Evolutionary conservation across 2,888 invertebrate species (phyloP).

Genomic region (Drosophila greeni): DNA sequence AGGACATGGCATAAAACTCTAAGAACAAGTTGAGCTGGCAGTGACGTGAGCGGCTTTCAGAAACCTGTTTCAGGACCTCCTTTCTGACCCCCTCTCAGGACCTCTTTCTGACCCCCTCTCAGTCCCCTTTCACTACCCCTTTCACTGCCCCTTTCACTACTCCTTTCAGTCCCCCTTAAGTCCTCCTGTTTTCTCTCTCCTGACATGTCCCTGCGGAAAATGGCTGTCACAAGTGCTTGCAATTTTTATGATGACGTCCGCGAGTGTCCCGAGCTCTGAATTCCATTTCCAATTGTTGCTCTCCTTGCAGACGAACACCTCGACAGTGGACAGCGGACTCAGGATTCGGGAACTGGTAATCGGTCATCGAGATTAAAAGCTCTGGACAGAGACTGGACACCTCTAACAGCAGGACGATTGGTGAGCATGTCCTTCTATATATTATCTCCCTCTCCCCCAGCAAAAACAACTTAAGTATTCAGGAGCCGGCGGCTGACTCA

Average conservation of each 20-base stretch:
- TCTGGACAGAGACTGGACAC: constrained; percentile 1
- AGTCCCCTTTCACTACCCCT: not conserved
- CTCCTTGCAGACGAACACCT: constrained; percentile 50
- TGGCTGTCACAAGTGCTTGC: constrained; percentile 28
- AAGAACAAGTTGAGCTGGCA: constrained; percentile 40
- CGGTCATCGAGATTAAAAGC: no score
- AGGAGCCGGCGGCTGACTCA: not conserved
- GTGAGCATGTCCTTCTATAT: constrained; percentile 10
- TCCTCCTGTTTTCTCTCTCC: not conserved
- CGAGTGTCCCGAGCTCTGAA: constrained; percentile 27
- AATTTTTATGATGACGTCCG: constrained; percentile 25
- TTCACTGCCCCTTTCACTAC: not conserved
- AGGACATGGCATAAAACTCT: constrained; percentile 28
- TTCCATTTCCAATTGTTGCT: constrained; percentile 31
- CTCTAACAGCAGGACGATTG: constrained; percentile 17
- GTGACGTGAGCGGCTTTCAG: constrained; percentile 37
- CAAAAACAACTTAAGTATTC: constrained; percentile 25
- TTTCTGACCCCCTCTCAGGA: not conserved
- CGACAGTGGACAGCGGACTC: constrained; percentile 30
- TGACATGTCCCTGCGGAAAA: constrained; percentile 14
- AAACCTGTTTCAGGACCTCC: not conserved
- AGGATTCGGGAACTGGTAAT: not conserved
- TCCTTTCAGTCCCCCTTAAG: no score
- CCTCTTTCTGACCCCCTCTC: no score
- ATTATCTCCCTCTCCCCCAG: no score